Evolutionary conservation across 2,113 vertebrate species (phyloP).

Genomic region (Archilochus colubris): DNA sequence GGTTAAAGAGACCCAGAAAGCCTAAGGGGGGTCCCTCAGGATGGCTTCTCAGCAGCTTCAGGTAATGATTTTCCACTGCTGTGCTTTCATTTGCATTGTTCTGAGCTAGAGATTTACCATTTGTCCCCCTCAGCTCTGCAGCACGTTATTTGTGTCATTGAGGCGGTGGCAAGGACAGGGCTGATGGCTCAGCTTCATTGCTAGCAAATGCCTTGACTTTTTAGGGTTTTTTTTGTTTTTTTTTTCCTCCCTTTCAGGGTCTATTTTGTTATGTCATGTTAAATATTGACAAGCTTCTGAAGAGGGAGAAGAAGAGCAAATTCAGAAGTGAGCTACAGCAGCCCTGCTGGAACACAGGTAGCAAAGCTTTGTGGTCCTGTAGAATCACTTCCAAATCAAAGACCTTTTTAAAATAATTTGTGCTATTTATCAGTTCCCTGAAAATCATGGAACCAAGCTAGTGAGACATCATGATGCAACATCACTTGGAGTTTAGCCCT

Average conservation of each 20-base stretch:
- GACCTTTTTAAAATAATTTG: not conserved
- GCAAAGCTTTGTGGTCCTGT: not conserved
- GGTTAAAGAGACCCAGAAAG: slow-evolving; percentile 20
- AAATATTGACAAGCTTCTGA: not conserved
- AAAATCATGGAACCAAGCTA: not conserved
- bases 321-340: not conserved
- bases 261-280: not conserved
- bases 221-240: not conserved
- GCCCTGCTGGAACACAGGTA: no score
- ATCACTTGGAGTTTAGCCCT: not conserved
- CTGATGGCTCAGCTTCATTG: not conserved
- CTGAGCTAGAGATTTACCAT: slow-evolving; percentile 9
- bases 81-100: slow-evolving; percentile 7
- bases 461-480: no score
- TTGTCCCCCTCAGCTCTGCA: slow-evolving; percentile 1
- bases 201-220: not conserved
- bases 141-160: slow-evolving; percentile 22
- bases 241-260: not conserved
- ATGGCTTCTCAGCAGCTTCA: not conserved
- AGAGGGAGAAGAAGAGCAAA: not conserved
- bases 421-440: not conserved
- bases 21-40: not conserved
- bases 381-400: not conserved
- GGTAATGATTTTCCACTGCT: slow-evolving; percentile 55
- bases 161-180: slow-evolving; percentile 20